phyloP scores from a whole-genome alignment of 2,113 vertebrate species.

The Forbesichthys papilliferus region DNA sequence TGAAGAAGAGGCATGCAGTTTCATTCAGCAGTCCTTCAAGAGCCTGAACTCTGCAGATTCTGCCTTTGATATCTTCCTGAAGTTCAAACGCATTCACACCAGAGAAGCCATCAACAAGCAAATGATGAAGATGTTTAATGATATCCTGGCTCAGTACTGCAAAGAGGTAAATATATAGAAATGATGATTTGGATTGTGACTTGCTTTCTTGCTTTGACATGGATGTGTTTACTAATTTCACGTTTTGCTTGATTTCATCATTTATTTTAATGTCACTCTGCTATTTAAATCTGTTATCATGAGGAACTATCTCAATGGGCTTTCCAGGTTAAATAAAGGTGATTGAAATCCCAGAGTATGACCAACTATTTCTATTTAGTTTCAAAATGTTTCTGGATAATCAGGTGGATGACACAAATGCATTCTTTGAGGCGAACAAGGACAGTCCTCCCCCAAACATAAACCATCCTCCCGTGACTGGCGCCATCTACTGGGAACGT shows the following conservation, averaged over 20 bases:
- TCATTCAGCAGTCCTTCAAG: conserved; percentile 91
- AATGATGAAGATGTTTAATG: conserved; percentile 88
- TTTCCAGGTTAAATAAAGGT: background rate
- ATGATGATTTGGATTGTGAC: background rate
- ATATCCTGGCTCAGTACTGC: conserved; percentile 84
- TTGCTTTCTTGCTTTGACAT: too few relatives aligned
- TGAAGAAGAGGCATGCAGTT: conserved; percentile 85
- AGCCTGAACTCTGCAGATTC: conserved; percentile 85
- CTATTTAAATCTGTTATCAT: too few relatives aligned
- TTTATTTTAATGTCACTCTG: too few relatives aligned
- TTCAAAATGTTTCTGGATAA: conserved; percentile 9
- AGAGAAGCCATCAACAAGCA: conserved; percentile 84
- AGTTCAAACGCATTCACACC: conserved; percentile 84
- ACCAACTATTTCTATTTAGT: background rate
- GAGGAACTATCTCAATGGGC: background rate
- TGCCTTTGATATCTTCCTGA: conserved; percentile 89
- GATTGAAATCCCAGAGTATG: background rate
- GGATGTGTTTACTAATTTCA: too few relatives aligned
- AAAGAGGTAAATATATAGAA: conserved; percentile 85
- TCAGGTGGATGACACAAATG: conserved; percentile 81
- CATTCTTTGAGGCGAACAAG: conserved; percentile 78
- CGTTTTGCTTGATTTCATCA: too few relatives aligned
- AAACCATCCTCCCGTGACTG: conserved; percentile 84
- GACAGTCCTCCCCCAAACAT: conserved; percentile 81
- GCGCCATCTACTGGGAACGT: conserved; percentile 87